These are phyloP conservation scores for Pyrochroa serraticornis DNA, from an alignment of 2,888 invertebrate species.

Conservation along the genomic window DNA sequence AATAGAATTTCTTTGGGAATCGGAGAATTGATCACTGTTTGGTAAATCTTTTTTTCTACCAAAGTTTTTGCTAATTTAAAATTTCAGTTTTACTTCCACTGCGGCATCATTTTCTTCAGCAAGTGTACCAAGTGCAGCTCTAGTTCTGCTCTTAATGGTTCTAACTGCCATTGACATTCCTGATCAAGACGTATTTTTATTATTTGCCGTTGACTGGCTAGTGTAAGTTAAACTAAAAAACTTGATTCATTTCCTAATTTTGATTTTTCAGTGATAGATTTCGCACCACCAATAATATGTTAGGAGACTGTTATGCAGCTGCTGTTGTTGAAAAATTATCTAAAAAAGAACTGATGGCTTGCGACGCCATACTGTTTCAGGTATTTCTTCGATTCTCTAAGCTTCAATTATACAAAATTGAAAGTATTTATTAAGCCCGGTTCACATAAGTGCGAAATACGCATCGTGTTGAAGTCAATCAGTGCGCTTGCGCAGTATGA, in stretches of 20 bases:
- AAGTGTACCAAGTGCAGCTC: slow-evolving; percentile 84
- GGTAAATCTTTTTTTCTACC: slow-evolving; percentile 63
- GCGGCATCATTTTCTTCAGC: slow-evolving; percentile 89
- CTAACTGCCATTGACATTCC: slow-evolving; percentile 84
- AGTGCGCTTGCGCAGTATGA: no score
- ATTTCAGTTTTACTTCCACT: slow-evolving; percentile 76
- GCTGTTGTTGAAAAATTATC: slow-evolving; percentile 85
- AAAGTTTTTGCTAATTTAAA: neutral
- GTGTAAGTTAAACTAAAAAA: slow-evolving; percentile 69
- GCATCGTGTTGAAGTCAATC: no score
- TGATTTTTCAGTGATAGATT: slow-evolving; percentile 73
- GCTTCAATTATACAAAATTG: neutral
- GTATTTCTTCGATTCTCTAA: slow-evolving; percentile 33
- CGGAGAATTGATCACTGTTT: slow-evolving; percentile 85
- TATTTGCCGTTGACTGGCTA: slow-evolving; percentile 90
- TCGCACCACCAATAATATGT: slow-evolving; percentile 85
- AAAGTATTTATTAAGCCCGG: no score
- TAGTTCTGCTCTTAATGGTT: slow-evolving; percentile 81
- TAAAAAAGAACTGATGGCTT: slow-evolving; percentile 79
- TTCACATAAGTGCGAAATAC: no score
- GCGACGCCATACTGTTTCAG: slow-evolving; percentile 71
- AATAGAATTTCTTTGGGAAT: slow-evolving; percentile 79
- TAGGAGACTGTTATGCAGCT: slow-evolving; percentile 87
- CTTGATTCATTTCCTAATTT: slow-evolving; percentile 1
- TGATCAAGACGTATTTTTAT: slow-evolving; percentile 77